Evolutionary conservation across 92 coral and sea anemone species (phyloP).

Genomic region (Actinostola sp.): DNA sequence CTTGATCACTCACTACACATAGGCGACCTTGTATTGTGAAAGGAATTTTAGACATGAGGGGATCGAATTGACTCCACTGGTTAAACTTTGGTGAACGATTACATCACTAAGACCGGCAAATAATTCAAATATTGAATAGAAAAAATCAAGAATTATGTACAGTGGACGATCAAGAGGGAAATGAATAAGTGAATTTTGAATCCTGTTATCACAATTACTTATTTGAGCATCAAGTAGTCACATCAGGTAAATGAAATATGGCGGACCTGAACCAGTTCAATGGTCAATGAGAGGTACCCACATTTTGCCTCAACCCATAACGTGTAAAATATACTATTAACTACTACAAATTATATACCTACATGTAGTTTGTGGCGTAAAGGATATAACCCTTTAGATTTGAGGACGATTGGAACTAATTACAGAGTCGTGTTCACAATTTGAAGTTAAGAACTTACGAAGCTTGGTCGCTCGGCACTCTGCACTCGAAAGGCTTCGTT

Average conservation of each 20-base stretch:
- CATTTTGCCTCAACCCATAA: constrained; percentile 4
- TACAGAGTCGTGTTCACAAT: constrained; percentile 13
- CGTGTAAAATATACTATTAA: neutral
- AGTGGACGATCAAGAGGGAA: neutral
- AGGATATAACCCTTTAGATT: constrained; percentile 1
- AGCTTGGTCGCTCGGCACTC: constrained; percentile 47
- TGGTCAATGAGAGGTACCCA: constrained; percentile 20
- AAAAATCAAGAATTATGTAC: neutral
- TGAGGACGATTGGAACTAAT: constrained; percentile 28
- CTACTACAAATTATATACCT: constrained; percentile 23
- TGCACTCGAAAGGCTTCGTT: constrained; percentile 32
- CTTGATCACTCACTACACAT: neutral
- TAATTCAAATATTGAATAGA: neutral
- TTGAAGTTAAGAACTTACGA: constrained; percentile 32
- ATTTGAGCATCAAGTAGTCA: constrained; percentile 18
- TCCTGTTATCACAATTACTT: constrained; percentile 4
- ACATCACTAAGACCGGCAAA: neutral
- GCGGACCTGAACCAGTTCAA: constrained; percentile 17
- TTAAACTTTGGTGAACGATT: constrained; percentile 24
- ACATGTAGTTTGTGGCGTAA: constrained; percentile 22
- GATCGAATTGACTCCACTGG: constrained; percentile 28
- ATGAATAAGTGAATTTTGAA: constrained; percentile 7
- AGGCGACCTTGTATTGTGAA: constrained; percentile 4
- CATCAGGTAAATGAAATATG: constrained; percentile 20
- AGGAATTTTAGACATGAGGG: constrained; percentile 23